A percentile compares a stretch with the other conserved stretches of the same genome.
phyloP scores from a whole-genome alignment of 2,113 vertebrate genomes.

The Scatophagus argus region DNA sequence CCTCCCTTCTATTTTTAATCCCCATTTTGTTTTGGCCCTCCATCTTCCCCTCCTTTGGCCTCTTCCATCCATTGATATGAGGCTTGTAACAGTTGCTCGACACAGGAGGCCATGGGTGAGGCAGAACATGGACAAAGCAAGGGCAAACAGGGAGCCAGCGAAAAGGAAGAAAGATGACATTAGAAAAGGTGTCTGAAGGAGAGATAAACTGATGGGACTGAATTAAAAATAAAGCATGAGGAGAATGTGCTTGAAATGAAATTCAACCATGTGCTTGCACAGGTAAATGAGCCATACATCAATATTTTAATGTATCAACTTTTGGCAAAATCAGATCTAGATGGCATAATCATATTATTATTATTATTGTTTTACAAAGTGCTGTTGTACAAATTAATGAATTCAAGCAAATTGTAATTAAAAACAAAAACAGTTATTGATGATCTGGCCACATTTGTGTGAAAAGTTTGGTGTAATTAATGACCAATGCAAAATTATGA shows the following conservation, averaged over 20 bases:
- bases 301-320: neutral
- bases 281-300: neutral
- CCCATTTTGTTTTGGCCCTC: neutral
- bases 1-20: neutral
- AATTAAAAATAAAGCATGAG: neutral
- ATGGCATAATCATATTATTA: neutral
- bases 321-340: neutral
- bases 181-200: neutral
- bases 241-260: neutral
- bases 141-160: constrained; percentile 46
- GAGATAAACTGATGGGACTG: neutral
- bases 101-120: constrained; percentile 30
- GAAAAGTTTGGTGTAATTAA: neutral
- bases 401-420: neutral
- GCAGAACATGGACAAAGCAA: constrained; percentile 31
- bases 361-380: neutral
- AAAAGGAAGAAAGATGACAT: constrained; percentile 27
- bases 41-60: constrained; percentile 2
- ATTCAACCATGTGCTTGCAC: neutral
- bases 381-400: neutral
- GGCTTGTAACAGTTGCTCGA: constrained; percentile 24
- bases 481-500: neutral
- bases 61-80: neutral
- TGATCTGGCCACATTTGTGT: neutral
- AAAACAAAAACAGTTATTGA: neutral